Conservation (phyloP, 2,888 invertebrate species). For the Podotricha telesiphe region DNA sequence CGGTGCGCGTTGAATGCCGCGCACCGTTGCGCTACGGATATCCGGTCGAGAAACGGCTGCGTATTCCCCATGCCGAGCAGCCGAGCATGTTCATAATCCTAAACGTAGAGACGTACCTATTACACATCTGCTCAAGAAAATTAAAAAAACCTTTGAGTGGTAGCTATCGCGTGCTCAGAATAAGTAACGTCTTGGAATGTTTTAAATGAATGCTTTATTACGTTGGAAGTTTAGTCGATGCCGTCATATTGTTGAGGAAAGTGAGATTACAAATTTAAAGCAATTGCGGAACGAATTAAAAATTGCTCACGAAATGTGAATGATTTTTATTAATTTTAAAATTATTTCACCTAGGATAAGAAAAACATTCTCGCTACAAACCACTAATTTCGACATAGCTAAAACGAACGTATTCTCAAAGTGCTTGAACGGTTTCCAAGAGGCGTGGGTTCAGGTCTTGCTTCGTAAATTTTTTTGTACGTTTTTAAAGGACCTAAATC, state of each 20-base stretch:
- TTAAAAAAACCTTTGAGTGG: conserved; percentile 45
- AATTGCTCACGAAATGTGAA: background rate
- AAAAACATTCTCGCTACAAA: no score
- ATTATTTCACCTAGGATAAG: no score
- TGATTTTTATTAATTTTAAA: no score
- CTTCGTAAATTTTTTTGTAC: no score
- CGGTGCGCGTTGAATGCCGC: conserved; percentile 42
- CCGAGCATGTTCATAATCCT: conserved; percentile 51
- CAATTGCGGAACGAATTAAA: background rate
- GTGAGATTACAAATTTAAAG: conserved; percentile 5
- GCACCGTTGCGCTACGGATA: conserved; percentile 62
- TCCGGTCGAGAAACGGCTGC: conserved; percentile 63
- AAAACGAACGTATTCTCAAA: no score
- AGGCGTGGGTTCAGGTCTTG: no score
- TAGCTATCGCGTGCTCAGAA: conserved; percentile 53
- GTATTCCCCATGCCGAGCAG: conserved; percentile 64
- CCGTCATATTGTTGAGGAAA: conserved; percentile 2
- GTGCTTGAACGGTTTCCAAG: no score
- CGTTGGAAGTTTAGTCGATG: conserved; percentile 41
- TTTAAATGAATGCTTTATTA: conserved; percentile 44
- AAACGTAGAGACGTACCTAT: conserved; percentile 31
- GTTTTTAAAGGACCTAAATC: no score
- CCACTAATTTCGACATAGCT: no score
- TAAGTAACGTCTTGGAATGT: conserved; percentile 46
- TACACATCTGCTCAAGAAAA: conserved; percentile 39